phyloP scores from a whole-genome alignment of 2,888 invertebrate genomes.

The Pandemis heparana region DNA sequence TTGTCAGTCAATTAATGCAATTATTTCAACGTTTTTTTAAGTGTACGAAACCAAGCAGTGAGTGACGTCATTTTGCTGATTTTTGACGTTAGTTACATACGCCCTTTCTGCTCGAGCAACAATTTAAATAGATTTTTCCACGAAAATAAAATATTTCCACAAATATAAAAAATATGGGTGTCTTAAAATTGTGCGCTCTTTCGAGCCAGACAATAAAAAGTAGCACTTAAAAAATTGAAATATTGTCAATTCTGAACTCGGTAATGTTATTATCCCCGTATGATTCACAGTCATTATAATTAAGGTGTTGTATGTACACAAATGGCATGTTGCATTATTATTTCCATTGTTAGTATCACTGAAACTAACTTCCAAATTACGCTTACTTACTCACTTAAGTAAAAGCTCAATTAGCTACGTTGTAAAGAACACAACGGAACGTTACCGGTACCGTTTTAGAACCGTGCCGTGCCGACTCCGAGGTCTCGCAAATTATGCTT shows the following conservation, averaged over 20 bases:
- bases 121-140: no score
- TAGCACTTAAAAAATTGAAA: no score
- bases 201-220: no score
- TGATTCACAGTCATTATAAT: conserved; percentile 1
- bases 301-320: neutral
- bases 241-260: conserved; percentile 1
- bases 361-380: conserved; percentile 1
- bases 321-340: neutral
- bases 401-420: conserved; percentile 33
- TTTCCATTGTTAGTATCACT: neutral
- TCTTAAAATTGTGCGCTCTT: no score
- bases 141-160: no score
- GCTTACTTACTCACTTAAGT: conserved; percentile 17
- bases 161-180: no score
- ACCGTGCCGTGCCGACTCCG: conserved; percentile 55
- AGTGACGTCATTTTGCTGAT: no score
- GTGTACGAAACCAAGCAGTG: no score
- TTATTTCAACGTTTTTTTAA: no score
- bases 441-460: conserved; percentile 66
- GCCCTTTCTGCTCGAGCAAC: no score
- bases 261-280: conserved; percentile 16
- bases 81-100: no score
- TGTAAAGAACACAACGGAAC: conserved; percentile 51
- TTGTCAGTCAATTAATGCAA: no score
- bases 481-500: conserved; percentile 51